These are phyloP conservation scores for Pammene aurita DNA, from an alignment of 2,888 invertebrate species.

Conservation along the genomic window DNA sequence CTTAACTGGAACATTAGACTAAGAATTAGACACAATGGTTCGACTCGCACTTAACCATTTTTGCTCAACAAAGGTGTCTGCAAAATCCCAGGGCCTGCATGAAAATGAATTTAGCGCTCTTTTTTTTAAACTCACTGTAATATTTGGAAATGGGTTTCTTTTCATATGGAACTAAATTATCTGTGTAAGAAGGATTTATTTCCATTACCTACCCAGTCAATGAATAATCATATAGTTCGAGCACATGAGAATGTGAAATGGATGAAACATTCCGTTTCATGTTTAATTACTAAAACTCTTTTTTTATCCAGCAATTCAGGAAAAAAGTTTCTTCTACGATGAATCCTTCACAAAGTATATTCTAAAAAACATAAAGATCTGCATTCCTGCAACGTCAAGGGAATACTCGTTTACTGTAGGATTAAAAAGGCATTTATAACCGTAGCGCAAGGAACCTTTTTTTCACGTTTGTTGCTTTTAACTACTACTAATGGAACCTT, in stretches of 20 bases:
- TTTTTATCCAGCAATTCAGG: no score
- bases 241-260: background rate
- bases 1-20: background rate
- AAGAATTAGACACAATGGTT: background rate
- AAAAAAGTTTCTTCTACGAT: no score
- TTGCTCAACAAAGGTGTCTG: conserved; percentile 27
- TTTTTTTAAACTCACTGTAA: conserved; percentile 16
- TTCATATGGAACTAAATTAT: conserved; percentile 4
- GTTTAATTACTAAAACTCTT: no score
- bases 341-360: background rate
- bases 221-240: conserved; percentile 9
- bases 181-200: background rate
- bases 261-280: no score
- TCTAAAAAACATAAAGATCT: conserved; percentile 3
- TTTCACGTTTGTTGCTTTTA: conserved; percentile 11
- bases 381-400: background rate
- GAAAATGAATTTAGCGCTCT: conserved; percentile 7
- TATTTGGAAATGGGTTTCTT: conserved; percentile 30
- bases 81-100: conserved; percentile 12
- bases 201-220: background rate
- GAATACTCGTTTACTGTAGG: conserved; percentile 2
- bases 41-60: conserved; percentile 11
- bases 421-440: conserved; percentile 4
- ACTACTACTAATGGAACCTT: conserved; percentile 25
- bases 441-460: conserved; percentile 1